A percentile compares a stretch with the other conserved stretches of the same genome.
Conservation (phyloP, 2,797 vertebrate species). For the Eulemur coronatus region DNA sequence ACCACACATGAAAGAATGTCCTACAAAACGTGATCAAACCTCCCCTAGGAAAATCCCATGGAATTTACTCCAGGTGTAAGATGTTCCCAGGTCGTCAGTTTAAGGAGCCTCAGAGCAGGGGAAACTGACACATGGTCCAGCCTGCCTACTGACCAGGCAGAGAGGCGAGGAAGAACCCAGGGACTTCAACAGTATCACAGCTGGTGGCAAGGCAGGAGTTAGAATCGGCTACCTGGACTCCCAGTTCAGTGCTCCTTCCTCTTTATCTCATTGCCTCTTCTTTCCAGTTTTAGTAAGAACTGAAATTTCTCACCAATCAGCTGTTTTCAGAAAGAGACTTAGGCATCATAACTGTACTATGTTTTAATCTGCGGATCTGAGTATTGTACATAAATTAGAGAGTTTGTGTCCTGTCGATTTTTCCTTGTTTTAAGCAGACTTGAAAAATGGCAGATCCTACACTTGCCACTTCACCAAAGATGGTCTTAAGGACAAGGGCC, state of each 20-base stretch:
- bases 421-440: not conserved
- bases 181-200: too few relatives aligned
- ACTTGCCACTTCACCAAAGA: not conserved
- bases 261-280: not conserved
- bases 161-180: too few relatives aligned
- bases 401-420: not conserved
- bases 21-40: not conserved
- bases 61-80: not conserved
- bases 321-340: not conserved
- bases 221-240: accelerated
- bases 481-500: not conserved
- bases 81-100: not conserved
- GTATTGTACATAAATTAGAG: not conserved
- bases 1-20: not conserved
- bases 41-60: not conserved
- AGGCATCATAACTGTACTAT: not conserved
- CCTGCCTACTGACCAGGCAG: not conserved
- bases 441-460: not conserved
- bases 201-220: not conserved
- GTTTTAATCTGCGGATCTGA: not conserved
- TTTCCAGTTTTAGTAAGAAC: not conserved
- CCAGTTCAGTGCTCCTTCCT: not conserved
- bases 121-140: too few relatives aligned
- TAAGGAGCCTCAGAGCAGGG: not conserved
- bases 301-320: not conserved